These are phyloP conservation scores for Neotragus moschatus DNA, from an alignment of 2,113 vertebrate genomes.

Conservation along the genomic window DNA sequence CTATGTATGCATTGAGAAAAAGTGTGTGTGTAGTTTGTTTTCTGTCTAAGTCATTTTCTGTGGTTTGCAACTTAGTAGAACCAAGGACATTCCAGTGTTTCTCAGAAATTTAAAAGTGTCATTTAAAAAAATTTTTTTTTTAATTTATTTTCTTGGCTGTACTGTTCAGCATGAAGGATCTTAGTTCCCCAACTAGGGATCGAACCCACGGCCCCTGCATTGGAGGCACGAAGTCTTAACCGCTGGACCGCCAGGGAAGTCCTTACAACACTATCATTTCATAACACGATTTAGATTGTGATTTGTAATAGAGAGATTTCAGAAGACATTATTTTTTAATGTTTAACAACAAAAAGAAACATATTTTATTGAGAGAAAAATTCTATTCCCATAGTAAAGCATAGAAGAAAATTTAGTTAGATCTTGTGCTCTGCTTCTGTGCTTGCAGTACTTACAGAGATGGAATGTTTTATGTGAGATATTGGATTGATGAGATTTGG, in stretches of 20 bases:
- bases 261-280: neutral
- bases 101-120: neutral
- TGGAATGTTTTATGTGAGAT: neutral
- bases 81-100: neutral
- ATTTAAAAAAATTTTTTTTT: neutral
- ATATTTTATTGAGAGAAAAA: neutral
- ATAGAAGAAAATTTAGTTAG: neutral
- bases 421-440: fast-evolving
- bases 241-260: fast-evolving
- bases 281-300: neutral
- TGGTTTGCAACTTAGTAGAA: neutral
- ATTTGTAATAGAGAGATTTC: neutral
- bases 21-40: neutral
- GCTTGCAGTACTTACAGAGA: neutral
- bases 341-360: neutral
- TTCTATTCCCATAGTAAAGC: neutral
- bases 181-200: neutral
- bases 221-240: neutral
- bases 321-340: neutral
- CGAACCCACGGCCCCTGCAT: neutral
- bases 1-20: neutral
- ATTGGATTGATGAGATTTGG: neutral
- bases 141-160: neutral
- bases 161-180: neutral
- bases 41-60: neutral